These are phyloP conservation scores for Orius laevigatus DNA, from an alignment of 1,140 invertebrate genomes.

Conservation along the genomic window DNA sequence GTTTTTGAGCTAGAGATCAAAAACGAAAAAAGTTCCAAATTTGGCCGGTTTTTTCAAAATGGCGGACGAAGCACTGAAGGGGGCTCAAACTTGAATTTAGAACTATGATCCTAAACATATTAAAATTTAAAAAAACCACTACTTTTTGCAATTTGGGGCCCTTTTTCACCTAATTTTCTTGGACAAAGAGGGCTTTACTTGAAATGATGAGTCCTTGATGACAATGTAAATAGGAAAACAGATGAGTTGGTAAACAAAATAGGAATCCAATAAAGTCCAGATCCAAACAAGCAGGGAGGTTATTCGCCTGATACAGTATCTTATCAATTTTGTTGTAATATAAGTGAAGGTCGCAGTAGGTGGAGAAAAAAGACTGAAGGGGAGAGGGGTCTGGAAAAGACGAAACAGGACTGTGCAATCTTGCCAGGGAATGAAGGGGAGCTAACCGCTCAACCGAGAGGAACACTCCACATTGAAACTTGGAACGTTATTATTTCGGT, in stretches of 20 bases:
- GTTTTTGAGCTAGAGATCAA: too few relatives aligned
- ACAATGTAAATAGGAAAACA: not conserved
- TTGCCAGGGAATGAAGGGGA: slow-evolving; percentile 10
- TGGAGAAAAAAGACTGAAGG: not conserved
- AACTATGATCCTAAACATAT: too few relatives aligned
- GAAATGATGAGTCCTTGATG: too few relatives aligned
- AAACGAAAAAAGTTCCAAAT: too few relatives aligned
- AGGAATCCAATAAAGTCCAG: not conserved
- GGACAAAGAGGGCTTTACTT: too few relatives aligned
- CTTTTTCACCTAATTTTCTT: too few relatives aligned
- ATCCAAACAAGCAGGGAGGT: slow-evolving; percentile 1
- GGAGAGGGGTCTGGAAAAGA: slow-evolving; percentile 8
- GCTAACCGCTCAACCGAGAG: slow-evolving; percentile 2
- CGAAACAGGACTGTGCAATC: not conserved
- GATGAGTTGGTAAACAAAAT: not conserved
- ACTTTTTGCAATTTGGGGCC: too few relatives aligned
- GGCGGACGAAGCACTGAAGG: too few relatives aligned
- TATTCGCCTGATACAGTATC: not conserved
- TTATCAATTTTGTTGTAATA: not conserved
- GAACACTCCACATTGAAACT: not conserved
- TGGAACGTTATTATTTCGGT: slow-evolving; percentile 15
- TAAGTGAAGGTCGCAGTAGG: not conserved
- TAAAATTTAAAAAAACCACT: too few relatives aligned
- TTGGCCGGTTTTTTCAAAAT: too few relatives aligned
- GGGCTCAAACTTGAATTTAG: too few relatives aligned